Percentiles rank a stretch among this genome's conserved stretches.
phyloP scores from a whole-genome alignment of 2,797 vertebrate species.

The Dallia pectoralis region DNA sequence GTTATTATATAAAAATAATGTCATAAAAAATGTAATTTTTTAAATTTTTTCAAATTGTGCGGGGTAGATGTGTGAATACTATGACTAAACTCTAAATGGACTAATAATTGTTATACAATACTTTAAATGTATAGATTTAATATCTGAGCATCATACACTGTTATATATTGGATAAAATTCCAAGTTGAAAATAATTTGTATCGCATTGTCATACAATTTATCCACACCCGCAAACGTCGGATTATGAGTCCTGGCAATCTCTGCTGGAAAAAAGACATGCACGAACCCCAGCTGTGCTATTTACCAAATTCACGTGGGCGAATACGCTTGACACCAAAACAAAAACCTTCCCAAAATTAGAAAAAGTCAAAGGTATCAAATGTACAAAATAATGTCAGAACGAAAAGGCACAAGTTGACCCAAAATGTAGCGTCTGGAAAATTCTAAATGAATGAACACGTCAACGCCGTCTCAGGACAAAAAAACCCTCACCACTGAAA shows the following conservation, averaged over 20 bases:
- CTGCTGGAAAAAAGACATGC: not conserved
- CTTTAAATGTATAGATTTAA: not conserved
- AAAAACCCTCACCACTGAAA: not conserved
- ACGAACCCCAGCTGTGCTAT: not conserved
- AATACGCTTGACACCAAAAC: not conserved
- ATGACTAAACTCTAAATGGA: not conserved
- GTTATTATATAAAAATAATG: not conserved
- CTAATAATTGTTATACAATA: not conserved
- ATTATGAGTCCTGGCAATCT: not conserved
- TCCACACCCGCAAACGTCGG: not conserved
- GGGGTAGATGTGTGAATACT: not conserved
- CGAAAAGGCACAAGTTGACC: not conserved
- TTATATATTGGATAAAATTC: not conserved
- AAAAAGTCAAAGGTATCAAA: not conserved
- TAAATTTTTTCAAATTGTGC: not conserved
- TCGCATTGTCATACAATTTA: not conserved
- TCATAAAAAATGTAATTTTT: not conserved
- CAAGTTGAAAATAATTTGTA: not conserved
- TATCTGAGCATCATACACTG: not conserved
- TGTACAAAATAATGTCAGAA: conserved; percentile 4
- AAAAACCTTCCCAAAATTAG: not conserved
- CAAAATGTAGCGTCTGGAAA: not conserved
- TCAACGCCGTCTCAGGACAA: not conserved
- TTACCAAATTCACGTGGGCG: not conserved
- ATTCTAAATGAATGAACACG: not conserved